Evolutionary conservation across 92 coral and sea anemone genomes (phyloP), one percentile per base, ranked within the genome.

Genomic region (Parazoanthus swiftii): DNA sequence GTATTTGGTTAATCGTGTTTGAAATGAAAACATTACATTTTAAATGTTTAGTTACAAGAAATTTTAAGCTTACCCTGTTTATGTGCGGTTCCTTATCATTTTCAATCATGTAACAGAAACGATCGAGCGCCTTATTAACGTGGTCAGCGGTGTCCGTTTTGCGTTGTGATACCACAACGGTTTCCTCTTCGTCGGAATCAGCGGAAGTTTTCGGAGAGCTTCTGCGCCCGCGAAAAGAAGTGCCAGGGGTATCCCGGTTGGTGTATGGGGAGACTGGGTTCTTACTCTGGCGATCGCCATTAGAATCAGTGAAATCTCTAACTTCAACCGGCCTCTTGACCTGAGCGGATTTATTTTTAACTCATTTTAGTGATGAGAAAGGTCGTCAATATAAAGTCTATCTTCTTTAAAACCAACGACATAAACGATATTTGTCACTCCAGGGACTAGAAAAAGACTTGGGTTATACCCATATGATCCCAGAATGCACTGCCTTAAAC

Each of bases 61-160:
- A 14, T 58, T 80, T 36, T 54, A 25, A 42, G 65, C 87, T 84
- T 84, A 84, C 87, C 87, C 87, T 68, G 72, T 29, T 51, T 29
- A 66, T 6, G 18, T 36, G 59, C 8, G 36, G 70, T 42, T 84
- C 78, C 26, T n/a, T 71, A 68, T 71, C 79, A 84, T 84, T 84
- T 44, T 25, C 33, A 43, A 48, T 26, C 77, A 71, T 71, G 44
- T 59, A 59, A 51, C 63, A 84, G 79, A 71, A 84, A 54, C 87
- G 87, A 84, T 84, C 79, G 33, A 84, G 72, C 8, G 79, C 35
- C 15, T 84, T 76, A 25, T 84, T 35, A 25, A 35, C 79, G n/a
- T 33, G 59, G 11, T 84, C 79, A 14, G 50, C 42, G 6, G 71
- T 84, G 42, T 11, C 87, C 8, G 77, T 71, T 25, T 9, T 70